These are phyloP conservation scores for Epicauta chinensis DNA, from an alignment of 1,140 invertebrate species.

Conservation along the genomic window DNA sequence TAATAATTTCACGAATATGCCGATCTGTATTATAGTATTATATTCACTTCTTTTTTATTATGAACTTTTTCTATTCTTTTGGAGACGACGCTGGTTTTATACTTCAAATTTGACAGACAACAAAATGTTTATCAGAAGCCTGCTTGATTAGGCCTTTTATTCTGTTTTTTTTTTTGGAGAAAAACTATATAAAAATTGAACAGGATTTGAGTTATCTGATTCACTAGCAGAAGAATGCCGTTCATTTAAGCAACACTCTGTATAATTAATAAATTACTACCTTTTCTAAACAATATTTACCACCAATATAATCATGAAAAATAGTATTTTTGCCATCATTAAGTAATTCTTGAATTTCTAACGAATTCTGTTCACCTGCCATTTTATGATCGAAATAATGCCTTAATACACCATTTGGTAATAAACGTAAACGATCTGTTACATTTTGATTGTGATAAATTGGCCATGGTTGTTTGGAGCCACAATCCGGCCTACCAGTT, in stretches of 20 bases:
- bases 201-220: too few species aligned
- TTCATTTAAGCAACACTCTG: too few species aligned
- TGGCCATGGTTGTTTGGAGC: conserved; percentile 59
- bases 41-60: too few species aligned
- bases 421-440: conserved; percentile 56
- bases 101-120: too few species aligned
- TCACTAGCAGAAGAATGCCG: too few species aligned
- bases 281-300: conserved; percentile 74
- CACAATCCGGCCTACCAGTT: conserved; percentile 64
- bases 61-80: too few species aligned
- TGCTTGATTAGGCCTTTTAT: too few species aligned
- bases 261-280: conserved; percentile 39
- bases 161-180: too few species aligned
- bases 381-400: conserved; percentile 56
- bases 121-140: too few species aligned
- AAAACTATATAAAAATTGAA: too few species aligned
- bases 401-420: conserved; percentile 60
- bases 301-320: conserved; percentile 63
- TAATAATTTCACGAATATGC: too few species aligned
- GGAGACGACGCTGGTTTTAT: too few species aligned
- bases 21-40: background rate
- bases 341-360: conserved; percentile 31
- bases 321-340: conserved; percentile 47
- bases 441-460: conserved; percentile 60
- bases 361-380: conserved; percentile 42